Percentiles rank a stretch among this genome's conserved stretches.
phyloP scores from a whole-genome alignment of 2,113 vertebrate genomes.

The Trinectes maculatus region DNA sequence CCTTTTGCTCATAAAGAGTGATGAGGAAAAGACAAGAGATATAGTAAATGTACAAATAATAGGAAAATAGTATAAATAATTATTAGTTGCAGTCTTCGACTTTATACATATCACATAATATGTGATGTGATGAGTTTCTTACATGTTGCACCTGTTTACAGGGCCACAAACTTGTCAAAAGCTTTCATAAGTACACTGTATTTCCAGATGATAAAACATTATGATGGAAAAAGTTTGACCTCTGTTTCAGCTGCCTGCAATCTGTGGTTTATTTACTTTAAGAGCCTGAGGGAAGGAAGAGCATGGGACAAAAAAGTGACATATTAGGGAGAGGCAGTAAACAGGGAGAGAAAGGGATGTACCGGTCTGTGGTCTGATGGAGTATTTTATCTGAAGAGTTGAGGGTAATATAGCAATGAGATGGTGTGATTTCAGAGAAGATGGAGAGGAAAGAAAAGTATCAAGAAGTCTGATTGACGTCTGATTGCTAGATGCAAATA shows the following conservation, averaged over 20 bases:
- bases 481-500: conserved; percentile 12
- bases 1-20: too few relatives aligned
- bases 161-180: neutral
- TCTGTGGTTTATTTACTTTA: neutral
- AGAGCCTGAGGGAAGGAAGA: conserved; percentile 18
- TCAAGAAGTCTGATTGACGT: conserved; percentile 19
- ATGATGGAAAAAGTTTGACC: neutral
- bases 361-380: conserved; percentile 59
- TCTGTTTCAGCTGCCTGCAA: neutral
- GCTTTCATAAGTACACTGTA: neutral
- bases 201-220: neutral
- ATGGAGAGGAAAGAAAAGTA: conserved; percentile 4
- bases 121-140: neutral
- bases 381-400: conserved; percentile 53
- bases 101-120: neutral
- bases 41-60: too few relatives aligned
- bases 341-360: conserved; percentile 39
- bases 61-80: neutral
- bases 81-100: neutral
- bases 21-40: too few relatives aligned
- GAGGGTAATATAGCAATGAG: conserved; percentile 51
- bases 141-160: neutral
- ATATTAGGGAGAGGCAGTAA: conserved; percentile 43
- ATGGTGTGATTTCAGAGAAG: conserved; percentile 8
- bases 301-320: conserved; percentile 33